A percentile compares a stretch with the other conserved stretches of the same genome.
phyloP scores from a whole-genome alignment of 2,797 vertebrate genomes.

The Cryptoblepharus egeriae region DNA sequence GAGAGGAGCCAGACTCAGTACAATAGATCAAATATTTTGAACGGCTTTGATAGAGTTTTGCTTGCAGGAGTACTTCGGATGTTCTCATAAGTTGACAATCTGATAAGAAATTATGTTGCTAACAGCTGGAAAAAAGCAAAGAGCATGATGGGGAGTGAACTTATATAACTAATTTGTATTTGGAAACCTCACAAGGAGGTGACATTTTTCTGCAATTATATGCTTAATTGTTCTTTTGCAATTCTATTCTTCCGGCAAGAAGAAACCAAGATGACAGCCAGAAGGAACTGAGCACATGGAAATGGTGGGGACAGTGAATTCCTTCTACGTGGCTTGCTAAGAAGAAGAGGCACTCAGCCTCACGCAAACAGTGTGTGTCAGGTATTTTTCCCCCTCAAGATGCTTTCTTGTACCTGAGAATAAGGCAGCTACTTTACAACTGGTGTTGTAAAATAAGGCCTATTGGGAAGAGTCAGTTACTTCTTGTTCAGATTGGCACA shows the following conservation, averaged over 20 bases:
- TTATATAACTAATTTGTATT: background rate
- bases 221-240: background rate
- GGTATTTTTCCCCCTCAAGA: too few relatives aligned
- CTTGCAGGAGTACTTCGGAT: constrained; percentile 6
- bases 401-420: too few relatives aligned
- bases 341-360: background rate
- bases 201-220: background rate
- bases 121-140: background rate
- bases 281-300: too few relatives aligned
- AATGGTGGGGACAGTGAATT: background rate
- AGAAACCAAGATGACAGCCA: too few relatives aligned
- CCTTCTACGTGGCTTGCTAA: background rate
- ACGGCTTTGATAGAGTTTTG: background rate
- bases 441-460: background rate
- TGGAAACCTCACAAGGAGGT: background rate
- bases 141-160: background rate
- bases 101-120: background rate
- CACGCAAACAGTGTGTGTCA: too few relatives aligned
- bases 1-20: background rate
- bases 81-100: constrained; percentile 6
- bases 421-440: background rate
- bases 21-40: constrained; percentile 17
- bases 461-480: too few relatives aligned
- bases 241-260: too few relatives aligned
- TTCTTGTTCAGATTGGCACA: background rate